phyloP scores from a whole-genome alignment of 2,113 vertebrate genomes.

The Chaetura pelagica region DNA sequence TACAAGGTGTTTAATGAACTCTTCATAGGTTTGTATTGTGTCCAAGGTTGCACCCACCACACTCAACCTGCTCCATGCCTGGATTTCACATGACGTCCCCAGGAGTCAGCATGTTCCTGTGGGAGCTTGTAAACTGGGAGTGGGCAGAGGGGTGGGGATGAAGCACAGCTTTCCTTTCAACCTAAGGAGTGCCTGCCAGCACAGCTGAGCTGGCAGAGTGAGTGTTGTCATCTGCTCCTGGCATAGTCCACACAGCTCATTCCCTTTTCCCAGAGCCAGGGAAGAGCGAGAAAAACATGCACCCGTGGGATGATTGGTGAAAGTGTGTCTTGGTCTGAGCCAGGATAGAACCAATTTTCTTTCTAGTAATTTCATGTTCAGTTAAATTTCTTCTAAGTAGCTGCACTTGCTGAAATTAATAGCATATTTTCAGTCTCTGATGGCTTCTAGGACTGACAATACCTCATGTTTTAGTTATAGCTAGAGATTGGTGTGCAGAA shows the following conservation, averaged over 20 bases:
- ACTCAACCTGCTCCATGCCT: background rate
- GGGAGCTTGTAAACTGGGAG: constrained; percentile 44
- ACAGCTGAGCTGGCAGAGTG: constrained; percentile 63
- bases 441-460: too few relatives aligned
- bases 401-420: too few relatives aligned
- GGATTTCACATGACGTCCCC: constrained; percentile 2
- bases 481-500: too few relatives aligned
- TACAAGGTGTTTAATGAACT: background rate
- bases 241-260: constrained; percentile 28
- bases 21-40: background rate
- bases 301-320: too few relatives aligned
- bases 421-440: too few relatives aligned
- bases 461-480: too few relatives aligned
- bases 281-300: constrained; percentile 12
- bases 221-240: constrained; percentile 55
- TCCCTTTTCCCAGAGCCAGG: background rate
- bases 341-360: too few relatives aligned
- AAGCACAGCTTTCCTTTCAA: constrained; percentile 43
- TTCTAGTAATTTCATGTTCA: too few relatives aligned
- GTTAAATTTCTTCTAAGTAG: too few relatives aligned
- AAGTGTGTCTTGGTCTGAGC: too few relatives aligned
- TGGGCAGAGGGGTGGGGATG: constrained; percentile 51
- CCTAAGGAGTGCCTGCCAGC: constrained; percentile 61
- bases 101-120: background rate
- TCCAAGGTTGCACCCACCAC: background rate